Evolutionary conservation across 2,113 vertebrate species (phyloP).

Genomic region (Xiphias gladius): DNA sequence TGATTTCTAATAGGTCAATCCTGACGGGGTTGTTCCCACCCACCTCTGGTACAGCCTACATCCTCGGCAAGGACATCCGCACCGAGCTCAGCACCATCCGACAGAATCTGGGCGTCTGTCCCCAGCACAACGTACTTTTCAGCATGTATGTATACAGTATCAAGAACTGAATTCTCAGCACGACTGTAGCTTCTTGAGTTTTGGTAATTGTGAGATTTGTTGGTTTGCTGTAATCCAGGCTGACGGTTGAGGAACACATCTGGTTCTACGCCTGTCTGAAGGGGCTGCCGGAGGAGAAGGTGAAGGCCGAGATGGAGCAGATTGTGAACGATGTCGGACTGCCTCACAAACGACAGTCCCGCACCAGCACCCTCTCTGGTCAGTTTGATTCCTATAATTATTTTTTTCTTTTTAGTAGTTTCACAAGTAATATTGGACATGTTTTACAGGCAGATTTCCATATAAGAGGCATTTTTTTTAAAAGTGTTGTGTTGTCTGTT

Average conservation of each 20-base stretch:
- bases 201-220: background rate
- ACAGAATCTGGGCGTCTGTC: slow-evolving; percentile 96
- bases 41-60: slow-evolving; percentile 97
- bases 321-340: slow-evolving; percentile 93
- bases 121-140: slow-evolving; percentile 98
- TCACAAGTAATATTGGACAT: background rate
- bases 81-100: slow-evolving; percentile 92
- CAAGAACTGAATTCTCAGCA: no score
- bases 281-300: slow-evolving; percentile 91
- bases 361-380: slow-evolving; percentile 94
- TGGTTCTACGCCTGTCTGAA: slow-evolving; percentile 98
- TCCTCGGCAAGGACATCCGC: slow-evolving; percentile 96
- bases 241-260: slow-evolving; percentile 98
- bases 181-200: background rate
- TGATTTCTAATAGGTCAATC: slow-evolving; percentile 89
- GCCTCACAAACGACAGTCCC: slow-evolving; percentile 92
- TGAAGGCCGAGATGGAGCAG: slow-evolving; percentile 95
- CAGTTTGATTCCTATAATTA: slow-evolving; percentile 35
- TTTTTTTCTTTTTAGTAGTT: background rate
- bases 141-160: slow-evolving; percentile 89
- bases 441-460: background rate
- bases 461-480: background rate
- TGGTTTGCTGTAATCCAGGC: slow-evolving; percentile 79
- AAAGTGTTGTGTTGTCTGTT: background rate
- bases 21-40: slow-evolving; percentile 97